Evolutionary conservation across 2,888 invertebrate genomes (phyloP), one percentile per base, ranked within the genome.

Genomic region (Yponomeuta plumbellus): DNA sequence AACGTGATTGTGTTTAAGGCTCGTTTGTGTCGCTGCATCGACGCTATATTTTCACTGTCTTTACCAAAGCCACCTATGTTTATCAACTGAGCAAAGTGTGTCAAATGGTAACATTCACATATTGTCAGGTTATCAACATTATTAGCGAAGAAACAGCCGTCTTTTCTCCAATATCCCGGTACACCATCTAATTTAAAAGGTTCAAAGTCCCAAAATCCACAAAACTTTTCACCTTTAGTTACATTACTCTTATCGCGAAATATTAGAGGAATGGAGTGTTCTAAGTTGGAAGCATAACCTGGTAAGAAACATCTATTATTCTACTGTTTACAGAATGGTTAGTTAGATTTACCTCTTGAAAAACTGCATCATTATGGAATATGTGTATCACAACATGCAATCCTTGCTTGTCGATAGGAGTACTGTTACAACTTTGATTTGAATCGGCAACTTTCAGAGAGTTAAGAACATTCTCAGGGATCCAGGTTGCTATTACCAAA

Each of bases 261-360:
- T 65, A 93, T 73, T 17, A 94, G 75, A 1, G 93, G 92, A 62
- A 94, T 77, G 1, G 92, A 84, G 72, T 86, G 80, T 64, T 92
- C 83, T 22, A 94, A 83, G 77, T 93, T 92, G 0, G 88, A 81
- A 20, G 88, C 86, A 72, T 84, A 92, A 0, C 93, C 93, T 2
- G 94, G 94, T 69, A 94, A 0, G 92, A 87, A 22, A 94, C 81
- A 65, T 94, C 94, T 21, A 94, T 80, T 20, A 94, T 89, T 56
- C 91, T 90, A 71, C 93, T 92, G 39, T 84, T 86, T 1, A 91
- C 75, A 17, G 69, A 65, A 64, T 83, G 77, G 6, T 76, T 73
- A 22, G 79, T 76, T 20, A 70, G 69, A 44, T 78, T 75, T 20
- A 86, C 67, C 73, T 92, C 90, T 76, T 92, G 92, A 74, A 93